Conservation (phyloP, 2,113 vertebrate genomes). For the Channa argus region DNA sequence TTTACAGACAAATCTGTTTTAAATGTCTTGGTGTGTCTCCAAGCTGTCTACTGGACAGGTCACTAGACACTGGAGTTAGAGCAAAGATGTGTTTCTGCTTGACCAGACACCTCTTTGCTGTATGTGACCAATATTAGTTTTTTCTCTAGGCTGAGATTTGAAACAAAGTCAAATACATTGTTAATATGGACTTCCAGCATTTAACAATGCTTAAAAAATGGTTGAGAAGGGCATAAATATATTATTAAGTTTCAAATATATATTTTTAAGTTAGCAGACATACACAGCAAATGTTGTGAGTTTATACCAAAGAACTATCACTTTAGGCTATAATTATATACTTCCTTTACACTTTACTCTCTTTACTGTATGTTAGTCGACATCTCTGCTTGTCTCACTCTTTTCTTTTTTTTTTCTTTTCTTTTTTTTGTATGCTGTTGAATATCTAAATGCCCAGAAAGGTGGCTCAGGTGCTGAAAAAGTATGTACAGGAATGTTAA, state of each 20-base stretch:
- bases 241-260: neutral
- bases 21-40: conserved; percentile 13
- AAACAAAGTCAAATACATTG: conserved; percentile 27
- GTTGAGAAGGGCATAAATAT: neutral
- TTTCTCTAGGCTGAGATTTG: conserved; percentile 21
- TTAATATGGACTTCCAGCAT: conserved; percentile 25
- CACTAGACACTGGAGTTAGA: conserved; percentile 40
- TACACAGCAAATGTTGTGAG: conserved; percentile 12
- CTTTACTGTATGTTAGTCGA: conserved; percentile 16
- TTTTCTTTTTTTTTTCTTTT: conserved; percentile 32
- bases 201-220: neutral
- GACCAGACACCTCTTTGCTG: conserved; percentile 13
- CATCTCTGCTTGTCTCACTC: neutral
- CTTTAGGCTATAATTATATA: conserved; percentile 25
- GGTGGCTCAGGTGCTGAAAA: conserved; percentile 30
- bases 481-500: conserved; percentile 47
- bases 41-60: neutral
- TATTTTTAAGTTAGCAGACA: conserved; percentile 11
- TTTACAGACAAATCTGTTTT: conserved; percentile 9
- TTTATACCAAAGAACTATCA: conserved; percentile 14
- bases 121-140: neutral
- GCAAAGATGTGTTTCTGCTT: conserved; percentile 36
- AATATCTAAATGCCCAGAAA: neutral
- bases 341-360: conserved; percentile 19
- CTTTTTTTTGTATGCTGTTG: conserved; percentile 43